Evolutionary conservation across 2,888 invertebrate genomes (phyloP), one percentile per base, ranked within the genome.

Genomic region (Caenorhabditis sp.): DNA sequence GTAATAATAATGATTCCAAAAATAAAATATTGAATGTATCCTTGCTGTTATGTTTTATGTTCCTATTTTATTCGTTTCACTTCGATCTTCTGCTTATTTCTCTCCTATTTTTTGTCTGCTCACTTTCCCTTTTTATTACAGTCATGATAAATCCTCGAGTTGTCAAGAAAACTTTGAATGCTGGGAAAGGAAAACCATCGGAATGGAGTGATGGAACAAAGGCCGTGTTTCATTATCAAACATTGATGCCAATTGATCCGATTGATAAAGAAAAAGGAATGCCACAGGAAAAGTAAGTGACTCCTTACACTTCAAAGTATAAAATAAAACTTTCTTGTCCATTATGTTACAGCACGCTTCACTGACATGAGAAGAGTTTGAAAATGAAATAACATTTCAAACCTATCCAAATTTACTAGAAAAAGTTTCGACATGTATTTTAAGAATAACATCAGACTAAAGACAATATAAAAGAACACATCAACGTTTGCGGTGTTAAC

Each of bases 161-260:
- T 23, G 54, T 80, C 14, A 80, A 80, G 52, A 67, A 68, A 61
- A 83, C 82, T 8, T 60, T 87, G 8, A 71, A 75, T 62, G 84
- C 84, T 0, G 87, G 87, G 2, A 77, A 68, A 36, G 87, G 87
- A 17, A 71, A 76, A 23, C 57, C 77, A 17, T 78, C 81, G 8
- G 79, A 81, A 17, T 86, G 75, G 62, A 49, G 38, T 0, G 74
- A 80, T 59, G 86, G 85, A 26, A 84, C 86, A 3, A 87, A 87
- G 60, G 86, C 84, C 5, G 52, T 86, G 17, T 85, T 87, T 67
- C 74, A 87, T 69, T 87, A 84, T 67, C 84, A 85, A 59, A 81
- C 80, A 17, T 68, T 86, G 1, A 58, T 75, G 49, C 85, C 85
- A 23, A 65, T 77, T 12, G 76, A 81, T n/a, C 69, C 68, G 20